These are phyloP conservation scores for Indri indri DNA, from an alignment of 2,113 vertebrate genomes.

Conservation along the genomic window DNA sequence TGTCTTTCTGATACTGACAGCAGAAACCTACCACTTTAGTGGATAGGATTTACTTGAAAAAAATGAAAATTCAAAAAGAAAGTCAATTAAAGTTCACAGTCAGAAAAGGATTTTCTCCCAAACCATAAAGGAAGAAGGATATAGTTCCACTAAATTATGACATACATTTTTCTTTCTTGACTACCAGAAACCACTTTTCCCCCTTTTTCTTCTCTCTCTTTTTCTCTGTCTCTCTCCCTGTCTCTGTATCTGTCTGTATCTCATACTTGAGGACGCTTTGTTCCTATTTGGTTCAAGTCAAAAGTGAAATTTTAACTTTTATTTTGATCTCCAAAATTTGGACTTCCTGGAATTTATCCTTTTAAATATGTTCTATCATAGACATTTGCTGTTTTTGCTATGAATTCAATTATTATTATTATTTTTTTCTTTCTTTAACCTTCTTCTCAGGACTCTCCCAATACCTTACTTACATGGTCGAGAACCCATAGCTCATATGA, in stretches of 20 bases:
- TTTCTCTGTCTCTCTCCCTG: not conserved
- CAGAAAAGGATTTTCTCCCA: slow-evolving; percentile 37
- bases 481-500: not conserved
- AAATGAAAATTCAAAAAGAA: not conserved
- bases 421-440: not conserved
- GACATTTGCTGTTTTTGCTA: not conserved
- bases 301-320: slow-evolving; percentile 4
- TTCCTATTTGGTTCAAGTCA: not conserved
- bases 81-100: slow-evolving; percentile 1
- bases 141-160: not conserved
- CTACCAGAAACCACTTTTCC: not conserved
- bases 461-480: not conserved
- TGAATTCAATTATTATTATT: not conserved
- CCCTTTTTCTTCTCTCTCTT: not conserved
- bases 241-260: not conserved
- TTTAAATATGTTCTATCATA: not conserved
- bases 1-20: not conserved
- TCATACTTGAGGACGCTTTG: not conserved
- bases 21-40: not conserved
- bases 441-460: not conserved
- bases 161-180: not conserved
- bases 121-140: not conserved
- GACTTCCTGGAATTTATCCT: not conserved
- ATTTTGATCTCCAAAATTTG: not conserved
- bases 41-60: not conserved